phyloP scores from a whole-genome alignment of 1,140 invertebrate species.

The Drosophila sp. region DNA sequence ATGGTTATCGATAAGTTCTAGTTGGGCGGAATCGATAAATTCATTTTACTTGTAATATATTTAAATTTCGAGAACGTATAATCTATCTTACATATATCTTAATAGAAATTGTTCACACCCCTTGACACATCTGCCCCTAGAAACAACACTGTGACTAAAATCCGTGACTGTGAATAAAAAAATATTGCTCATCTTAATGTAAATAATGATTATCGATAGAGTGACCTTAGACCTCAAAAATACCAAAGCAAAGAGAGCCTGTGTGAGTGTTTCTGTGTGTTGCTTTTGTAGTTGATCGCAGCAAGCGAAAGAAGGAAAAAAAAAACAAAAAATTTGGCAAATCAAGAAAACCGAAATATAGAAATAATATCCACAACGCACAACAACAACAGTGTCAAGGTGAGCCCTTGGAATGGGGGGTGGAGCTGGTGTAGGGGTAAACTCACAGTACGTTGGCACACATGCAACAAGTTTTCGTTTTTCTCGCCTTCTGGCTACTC shows the following conservation, averaged over 20 bases:
- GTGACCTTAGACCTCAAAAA: neutral
- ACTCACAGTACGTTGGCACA: slow-evolving; percentile 61
- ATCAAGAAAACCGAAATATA: slow-evolving; percentile 22
- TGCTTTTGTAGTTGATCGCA: slow-evolving; percentile 19
- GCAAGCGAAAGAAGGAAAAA: slow-evolving; percentile 3
- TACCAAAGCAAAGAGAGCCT: neutral
- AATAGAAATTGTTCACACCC: too few species aligned
- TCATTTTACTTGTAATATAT: too few species aligned
- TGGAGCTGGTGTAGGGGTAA: slow-evolving; percentile 28
- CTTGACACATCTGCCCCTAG: too few species aligned
- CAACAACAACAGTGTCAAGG: slow-evolving; percentile 38
- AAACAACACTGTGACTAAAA: neutral
- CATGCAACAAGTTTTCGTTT: slow-evolving; percentile 59
- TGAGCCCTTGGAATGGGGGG: slow-evolving; percentile 28
- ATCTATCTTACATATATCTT: too few species aligned
- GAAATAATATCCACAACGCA: slow-evolving; percentile 15
- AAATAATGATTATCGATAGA: neutral
- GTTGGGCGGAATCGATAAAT: too few species aligned
- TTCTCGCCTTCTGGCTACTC: slow-evolving; percentile 27
- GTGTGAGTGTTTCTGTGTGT: neutral
- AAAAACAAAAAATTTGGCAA: slow-evolving; percentile 8
- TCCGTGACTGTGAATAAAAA: neutral
- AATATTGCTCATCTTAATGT: too few species aligned
- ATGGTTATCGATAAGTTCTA: too few species aligned
- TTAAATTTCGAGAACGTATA: too few species aligned